These are phyloP conservation scores for Scartelaos histophorus DNA, from an alignment of 2,113 vertebrate genomes.

Conservation along the genomic window DNA sequence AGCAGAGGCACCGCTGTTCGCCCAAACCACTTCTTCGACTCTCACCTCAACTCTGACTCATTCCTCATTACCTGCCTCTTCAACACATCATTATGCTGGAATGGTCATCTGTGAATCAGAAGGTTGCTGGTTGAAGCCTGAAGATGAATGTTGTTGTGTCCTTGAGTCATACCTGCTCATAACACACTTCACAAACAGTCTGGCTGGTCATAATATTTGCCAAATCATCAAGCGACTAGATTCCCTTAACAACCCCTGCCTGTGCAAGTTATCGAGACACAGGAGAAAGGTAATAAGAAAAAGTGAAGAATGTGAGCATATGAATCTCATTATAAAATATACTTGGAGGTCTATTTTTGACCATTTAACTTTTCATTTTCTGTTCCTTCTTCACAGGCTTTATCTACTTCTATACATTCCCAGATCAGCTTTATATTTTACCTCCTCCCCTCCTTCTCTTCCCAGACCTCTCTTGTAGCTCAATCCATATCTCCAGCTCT, in stretches of 20 bases:
- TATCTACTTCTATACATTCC: conserved; percentile 56
- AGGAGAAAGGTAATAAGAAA: neutral
- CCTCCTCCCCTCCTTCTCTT: conserved; percentile 49
- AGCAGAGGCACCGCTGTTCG: conserved; percentile 55
- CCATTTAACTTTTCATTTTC: conserved; percentile 51
- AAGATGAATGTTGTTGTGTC: neutral
- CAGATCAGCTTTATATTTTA: conserved; percentile 44
- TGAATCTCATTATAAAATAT: neutral
- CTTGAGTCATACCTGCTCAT: neutral
- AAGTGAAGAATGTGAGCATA: neutral
- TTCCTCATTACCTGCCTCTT: conserved; percentile 48
- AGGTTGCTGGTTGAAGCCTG: neutral
- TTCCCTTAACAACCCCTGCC: neutral
- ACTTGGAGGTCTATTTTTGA: conserved; percentile 12
- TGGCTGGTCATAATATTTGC: neutral
- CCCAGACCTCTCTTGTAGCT: conserved; percentile 50
- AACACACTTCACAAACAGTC: neutral
- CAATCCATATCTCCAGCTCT: conserved; percentile 53
- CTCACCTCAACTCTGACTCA: conserved; percentile 57
- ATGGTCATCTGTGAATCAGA: neutral
- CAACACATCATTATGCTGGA: conserved; percentile 55
- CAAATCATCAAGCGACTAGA: neutral
- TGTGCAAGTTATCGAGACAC: neutral
- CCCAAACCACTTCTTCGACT: conserved; percentile 37
- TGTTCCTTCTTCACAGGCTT: conserved; percentile 41